Conservation (phyloP, 2,113 vertebrate species). For the Dolichallabes microphthalmus region DNA sequence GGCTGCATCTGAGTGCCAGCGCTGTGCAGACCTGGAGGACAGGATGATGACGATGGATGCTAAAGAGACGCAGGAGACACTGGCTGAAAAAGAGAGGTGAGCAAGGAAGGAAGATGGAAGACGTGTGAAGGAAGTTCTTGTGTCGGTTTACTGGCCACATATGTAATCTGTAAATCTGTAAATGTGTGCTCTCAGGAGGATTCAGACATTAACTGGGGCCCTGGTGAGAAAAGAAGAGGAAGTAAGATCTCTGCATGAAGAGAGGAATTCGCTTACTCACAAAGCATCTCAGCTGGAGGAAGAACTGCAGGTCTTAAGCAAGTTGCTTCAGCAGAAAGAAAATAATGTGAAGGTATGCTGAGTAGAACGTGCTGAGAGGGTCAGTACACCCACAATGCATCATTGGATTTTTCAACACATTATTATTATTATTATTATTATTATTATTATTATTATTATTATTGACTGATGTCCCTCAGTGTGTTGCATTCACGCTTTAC, state of each 20-base stretch:
- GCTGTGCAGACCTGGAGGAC: slow-evolving; percentile 74
- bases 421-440: too few species aligned
- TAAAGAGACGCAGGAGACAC: slow-evolving; percentile 9
- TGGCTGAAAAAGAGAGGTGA: slow-evolving; percentile 77
- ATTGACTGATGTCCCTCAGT: too few species aligned
- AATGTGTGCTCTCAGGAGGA: slow-evolving; percentile 67
- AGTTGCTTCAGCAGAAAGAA: slow-evolving; percentile 47
- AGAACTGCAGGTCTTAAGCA: slow-evolving; percentile 59
- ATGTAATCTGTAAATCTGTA: too few species aligned
- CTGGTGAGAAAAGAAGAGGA: slow-evolving; percentile 67
- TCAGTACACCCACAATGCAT: neutral
- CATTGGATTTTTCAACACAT: neutral
- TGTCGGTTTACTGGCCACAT: neutral
- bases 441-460: too few species aligned
- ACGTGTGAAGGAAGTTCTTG: neutral
- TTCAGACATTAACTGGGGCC: slow-evolving; percentile 72
- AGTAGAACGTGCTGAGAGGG: neutral
- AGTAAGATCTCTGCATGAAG: slow-evolving; percentile 59
- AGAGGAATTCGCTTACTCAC: slow-evolving; percentile 67
- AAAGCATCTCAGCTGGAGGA: slow-evolving; percentile 65
- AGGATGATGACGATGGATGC: slow-evolving; percentile 69
- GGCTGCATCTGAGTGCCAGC: slow-evolving; percentile 75
- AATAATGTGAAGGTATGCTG: slow-evolving; percentile 64
- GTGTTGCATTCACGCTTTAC: too few species aligned
- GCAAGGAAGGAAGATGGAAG: slow-evolving; percentile 27